Evolutionary conservation across 2,113 vertebrate species (phyloP).

Genomic region (Malurus alboscapulatus): DNA sequence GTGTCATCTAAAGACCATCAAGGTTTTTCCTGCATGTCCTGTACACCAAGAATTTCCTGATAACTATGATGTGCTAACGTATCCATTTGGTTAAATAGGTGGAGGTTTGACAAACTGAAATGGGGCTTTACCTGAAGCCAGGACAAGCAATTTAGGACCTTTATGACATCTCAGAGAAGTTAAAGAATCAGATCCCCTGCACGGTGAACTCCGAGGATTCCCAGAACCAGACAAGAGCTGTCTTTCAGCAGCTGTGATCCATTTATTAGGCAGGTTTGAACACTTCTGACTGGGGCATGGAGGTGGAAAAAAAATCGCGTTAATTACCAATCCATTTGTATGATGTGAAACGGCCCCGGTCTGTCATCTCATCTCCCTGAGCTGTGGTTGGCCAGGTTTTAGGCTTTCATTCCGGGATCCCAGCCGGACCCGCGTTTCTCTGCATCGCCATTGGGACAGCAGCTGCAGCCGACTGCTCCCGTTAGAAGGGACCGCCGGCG

Average conservation of each 20-base stretch:
- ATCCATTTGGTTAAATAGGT: neutral
- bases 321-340: slow-evolving; percentile 46
- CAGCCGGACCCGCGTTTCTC: slow-evolving; percentile 13
- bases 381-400: neutral
- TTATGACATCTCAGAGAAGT: neutral
- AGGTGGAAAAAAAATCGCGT: neutral
- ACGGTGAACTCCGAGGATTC: neutral
- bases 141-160: neutral
- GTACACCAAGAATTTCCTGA: rapidly evolving
- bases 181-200: neutral
- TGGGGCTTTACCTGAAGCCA: neutral
- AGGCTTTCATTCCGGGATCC: slow-evolving; percentile 23
- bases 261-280: slow-evolving; percentile 45
- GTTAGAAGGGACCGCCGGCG: slow-evolving; percentile 56
- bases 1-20: neutral
- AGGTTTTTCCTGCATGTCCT: neutral
- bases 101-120: neutral
- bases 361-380: slow-evolving; percentile 18
- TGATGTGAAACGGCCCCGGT: slow-evolving; percentile 32
- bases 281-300: neutral
- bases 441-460: slow-evolving; percentile 43
- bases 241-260: slow-evolving; percentile 65
- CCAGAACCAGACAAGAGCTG: neutral
- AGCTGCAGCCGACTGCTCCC: slow-evolving; percentile 67
- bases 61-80: neutral